Evolutionary conservation across 1,140 invertebrate species (phyloP).

Genomic region (Temnothorax nylanderi): DNA sequence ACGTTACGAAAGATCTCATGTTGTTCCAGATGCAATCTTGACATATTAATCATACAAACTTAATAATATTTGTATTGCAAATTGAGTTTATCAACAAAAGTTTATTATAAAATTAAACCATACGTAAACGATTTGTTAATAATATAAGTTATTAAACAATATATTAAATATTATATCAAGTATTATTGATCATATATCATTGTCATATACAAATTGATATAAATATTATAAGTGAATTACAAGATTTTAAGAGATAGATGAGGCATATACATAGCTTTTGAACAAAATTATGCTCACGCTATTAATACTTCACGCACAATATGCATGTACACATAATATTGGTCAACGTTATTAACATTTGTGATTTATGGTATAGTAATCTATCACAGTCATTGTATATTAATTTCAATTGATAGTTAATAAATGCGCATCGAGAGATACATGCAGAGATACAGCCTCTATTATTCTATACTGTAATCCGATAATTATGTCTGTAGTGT

Average conservation of each 20-base stretch:
- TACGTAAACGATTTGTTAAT: not conserved
- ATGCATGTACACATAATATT: not conserved
- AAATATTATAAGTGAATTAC: not conserved
- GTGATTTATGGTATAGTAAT: conserved; percentile 29
- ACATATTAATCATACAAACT: not conserved
- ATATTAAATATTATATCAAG: not conserved
- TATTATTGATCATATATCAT: not conserved
- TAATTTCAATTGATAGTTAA: conserved; percentile 52
- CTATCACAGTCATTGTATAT: conserved; percentile 45
- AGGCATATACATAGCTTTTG: not conserved
- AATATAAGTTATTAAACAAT: not conserved
- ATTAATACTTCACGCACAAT: conserved; percentile 14
- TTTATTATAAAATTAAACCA: not conserved
- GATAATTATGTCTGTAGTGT: conserved; percentile 25
- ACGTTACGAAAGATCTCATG: not conserved
- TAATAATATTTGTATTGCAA: not conserved
- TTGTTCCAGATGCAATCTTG: not conserved
- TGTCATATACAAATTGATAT: not conserved
- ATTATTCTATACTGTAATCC: conserved; percentile 26
- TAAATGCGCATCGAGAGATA: conserved; percentile 20
- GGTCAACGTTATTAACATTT: conserved; percentile 2
- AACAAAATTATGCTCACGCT: not conserved
- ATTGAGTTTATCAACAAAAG: not conserved
- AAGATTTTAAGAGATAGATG: conserved; percentile 2
- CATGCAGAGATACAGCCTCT: not conserved